phyloP scores from a whole-genome alignment of 1,140 invertebrate species.

The Plodia interpunctella region DNA sequence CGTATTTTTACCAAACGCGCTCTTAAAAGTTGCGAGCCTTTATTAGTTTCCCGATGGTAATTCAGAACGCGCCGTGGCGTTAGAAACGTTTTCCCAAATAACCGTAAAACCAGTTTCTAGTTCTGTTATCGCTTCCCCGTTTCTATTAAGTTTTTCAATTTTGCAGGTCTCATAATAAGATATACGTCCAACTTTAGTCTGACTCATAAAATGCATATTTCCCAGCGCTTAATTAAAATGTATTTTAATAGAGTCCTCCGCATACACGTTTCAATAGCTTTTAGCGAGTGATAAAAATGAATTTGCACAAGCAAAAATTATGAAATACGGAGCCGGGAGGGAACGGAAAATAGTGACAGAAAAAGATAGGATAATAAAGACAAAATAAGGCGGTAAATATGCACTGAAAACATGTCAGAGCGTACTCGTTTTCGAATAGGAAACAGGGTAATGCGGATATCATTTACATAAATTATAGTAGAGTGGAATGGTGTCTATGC shows the following conservation, averaged over 20 bases:
- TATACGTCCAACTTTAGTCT: constrained; percentile 13
- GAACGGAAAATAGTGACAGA: constrained; percentile 40
- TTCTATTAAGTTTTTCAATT: constrained; percentile 53
- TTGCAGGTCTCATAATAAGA: constrained; percentile 20
- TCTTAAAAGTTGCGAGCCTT: constrained; percentile 68
- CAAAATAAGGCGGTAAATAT: constrained; percentile 60
- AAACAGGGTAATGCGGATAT: constrained; percentile 68
- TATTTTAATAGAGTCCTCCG: constrained; percentile 28
- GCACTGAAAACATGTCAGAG: constrained; percentile 52
- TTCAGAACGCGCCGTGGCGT: constrained; percentile 46
- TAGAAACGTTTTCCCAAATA: constrained; percentile 38
- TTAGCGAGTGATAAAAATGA: constrained; percentile 38
- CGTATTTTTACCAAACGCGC: constrained; percentile 71
- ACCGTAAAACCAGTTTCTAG: constrained; percentile 39
- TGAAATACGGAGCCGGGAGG: constrained; percentile 29
- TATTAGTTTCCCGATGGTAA: constrained; percentile 60
- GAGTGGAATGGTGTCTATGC: constrained; percentile 44
- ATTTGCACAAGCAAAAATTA: constrained; percentile 34
- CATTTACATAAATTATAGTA: constrained; percentile 73
- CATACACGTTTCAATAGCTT: constrained; percentile 28
- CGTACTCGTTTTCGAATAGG: constrained; percentile 44
- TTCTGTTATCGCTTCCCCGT: constrained; percentile 33
- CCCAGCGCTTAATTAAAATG: constrained; percentile 16
- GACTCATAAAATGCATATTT: constrained; percentile 12
- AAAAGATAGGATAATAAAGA: constrained; percentile 56